Conservation (phyloP, 2,113 vertebrate species). For the Scomber colias region DNA sequence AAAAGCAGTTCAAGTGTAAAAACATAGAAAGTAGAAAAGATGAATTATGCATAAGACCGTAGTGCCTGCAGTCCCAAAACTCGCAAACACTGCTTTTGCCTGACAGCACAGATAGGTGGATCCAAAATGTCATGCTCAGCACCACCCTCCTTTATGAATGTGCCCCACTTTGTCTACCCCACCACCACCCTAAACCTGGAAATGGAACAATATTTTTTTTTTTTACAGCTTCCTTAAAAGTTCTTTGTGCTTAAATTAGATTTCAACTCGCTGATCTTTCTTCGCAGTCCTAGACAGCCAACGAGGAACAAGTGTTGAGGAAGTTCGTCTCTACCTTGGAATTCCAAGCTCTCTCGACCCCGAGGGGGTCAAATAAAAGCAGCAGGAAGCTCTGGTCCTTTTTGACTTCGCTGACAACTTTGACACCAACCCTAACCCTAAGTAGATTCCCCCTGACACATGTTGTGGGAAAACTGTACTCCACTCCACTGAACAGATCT, state of each 20-base stretch:
- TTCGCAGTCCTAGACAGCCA: neutral
- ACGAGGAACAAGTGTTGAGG: slow-evolving; percentile 55
- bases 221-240: slow-evolving; percentile 17
- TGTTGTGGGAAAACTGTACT: slow-evolving; percentile 2
- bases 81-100: too few relatives aligned
- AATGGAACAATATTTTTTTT: neutral
- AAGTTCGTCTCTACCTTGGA: slow-evolving; percentile 67
- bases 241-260: slow-evolving; percentile 45
- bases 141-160: neutral
- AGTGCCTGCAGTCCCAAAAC: neutral
- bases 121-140: neutral
- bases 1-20: too few relatives aligned
- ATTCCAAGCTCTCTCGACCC: slow-evolving; percentile 56
- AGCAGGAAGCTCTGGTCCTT: slow-evolving; percentile 20
- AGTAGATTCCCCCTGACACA: neutral
- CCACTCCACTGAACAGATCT: neutral
- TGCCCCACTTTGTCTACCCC: too few relatives aligned
- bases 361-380: slow-evolving; percentile 31
- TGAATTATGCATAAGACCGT: too few relatives aligned
- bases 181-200: neutral
- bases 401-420: slow-evolving; percentile 24
- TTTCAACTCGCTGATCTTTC: slow-evolving; percentile 1
- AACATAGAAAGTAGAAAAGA: too few relatives aligned
- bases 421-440: slow-evolving; percentile 1
- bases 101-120: neutral